phyloP scores from a whole-genome alignment of 2,888 invertebrate genomes.

The Agriopis aurantiaria region DNA sequence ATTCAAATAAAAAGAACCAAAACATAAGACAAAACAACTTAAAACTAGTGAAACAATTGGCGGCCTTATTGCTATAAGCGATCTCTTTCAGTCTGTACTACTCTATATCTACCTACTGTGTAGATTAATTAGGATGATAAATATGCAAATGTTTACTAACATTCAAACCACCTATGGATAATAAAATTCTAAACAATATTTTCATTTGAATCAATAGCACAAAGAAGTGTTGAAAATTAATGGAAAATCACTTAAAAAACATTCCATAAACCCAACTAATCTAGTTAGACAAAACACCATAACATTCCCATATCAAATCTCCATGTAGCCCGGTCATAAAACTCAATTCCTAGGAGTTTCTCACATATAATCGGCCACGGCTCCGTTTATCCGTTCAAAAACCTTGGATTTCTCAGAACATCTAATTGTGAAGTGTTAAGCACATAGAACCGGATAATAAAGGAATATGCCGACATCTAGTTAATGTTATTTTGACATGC shows the following conservation, averaged over 20 bases:
- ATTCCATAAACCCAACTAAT: not conserved
- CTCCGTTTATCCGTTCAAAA: slow-evolving; percentile 36
- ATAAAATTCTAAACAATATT: not conserved
- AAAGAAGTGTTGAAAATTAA: not conserved
- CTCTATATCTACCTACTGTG: too few species aligned
- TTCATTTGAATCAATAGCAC: not conserved
- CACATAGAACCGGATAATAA: slow-evolving; percentile 42
- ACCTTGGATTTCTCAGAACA: slow-evolving; percentile 44
- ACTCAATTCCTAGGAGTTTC: slow-evolving; percentile 33
- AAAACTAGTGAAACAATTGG: too few species aligned
- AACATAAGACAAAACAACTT: too few species aligned
- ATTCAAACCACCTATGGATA: too few species aligned
- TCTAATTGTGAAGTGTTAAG: slow-evolving; percentile 39
- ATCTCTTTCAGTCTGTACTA: too few species aligned
- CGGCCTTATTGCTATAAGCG: too few species aligned
- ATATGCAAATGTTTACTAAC: too few species aligned
- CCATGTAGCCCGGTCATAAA: slow-evolving; percentile 14
- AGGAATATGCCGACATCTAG: slow-evolving; percentile 42
- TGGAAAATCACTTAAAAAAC: not conserved
- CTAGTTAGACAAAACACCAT: not conserved
- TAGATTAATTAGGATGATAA: too few species aligned
- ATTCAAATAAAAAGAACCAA: too few species aligned
- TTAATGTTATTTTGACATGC: slow-evolving; percentile 43
- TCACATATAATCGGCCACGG: slow-evolving; percentile 40
- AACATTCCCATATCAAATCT: slow-evolving; percentile 19